Percentiles rank a stretch among this genome's conserved stretches.
Evolutionary conservation across 2,113 vertebrate species (phyloP).

Genomic region (Passerina amoena): DNA sequence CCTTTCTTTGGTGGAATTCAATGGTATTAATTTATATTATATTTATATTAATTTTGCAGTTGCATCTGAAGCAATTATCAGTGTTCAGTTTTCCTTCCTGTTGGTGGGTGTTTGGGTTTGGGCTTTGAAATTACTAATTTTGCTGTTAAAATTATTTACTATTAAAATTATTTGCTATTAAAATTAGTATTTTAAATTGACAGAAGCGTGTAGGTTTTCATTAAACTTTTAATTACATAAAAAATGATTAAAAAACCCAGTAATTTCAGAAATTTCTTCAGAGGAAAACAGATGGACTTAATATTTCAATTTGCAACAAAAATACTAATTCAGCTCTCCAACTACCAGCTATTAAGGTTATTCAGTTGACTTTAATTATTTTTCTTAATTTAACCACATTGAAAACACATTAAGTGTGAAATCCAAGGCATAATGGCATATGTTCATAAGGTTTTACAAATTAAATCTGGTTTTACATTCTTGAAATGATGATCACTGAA

Average conservation of each 20-base stretch:
- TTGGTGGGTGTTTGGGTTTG: not conserved
- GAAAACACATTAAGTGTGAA: constrained; percentile 6
- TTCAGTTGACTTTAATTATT: not conserved
- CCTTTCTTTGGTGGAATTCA: not conserved
- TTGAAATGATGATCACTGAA: not conserved
- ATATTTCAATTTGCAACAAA: not conserved
- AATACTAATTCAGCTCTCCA: not conserved
- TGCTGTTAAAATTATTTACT: not conserved
- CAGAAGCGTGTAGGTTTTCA: not conserved
- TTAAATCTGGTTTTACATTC: not conserved
- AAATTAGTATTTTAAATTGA: not conserved
- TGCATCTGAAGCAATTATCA: not conserved
- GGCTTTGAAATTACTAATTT: not conserved
- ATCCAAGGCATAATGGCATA: not conserved
- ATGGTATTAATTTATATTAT: not conserved
- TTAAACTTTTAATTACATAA: not conserved
- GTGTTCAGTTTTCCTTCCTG: not conserved
- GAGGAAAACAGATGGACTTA: not conserved
- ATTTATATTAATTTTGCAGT: not conserved
- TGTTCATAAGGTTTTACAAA: not conserved
- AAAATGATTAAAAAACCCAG: not conserved
- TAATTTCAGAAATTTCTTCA: not conserved
- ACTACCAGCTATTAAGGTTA: not conserved
- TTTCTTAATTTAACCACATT: not conserved
- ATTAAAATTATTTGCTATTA: not conserved